These are phyloP conservation scores for Myotis yumanensis DNA, from an alignment of 2,113 vertebrate genomes.

Conservation along the genomic window DNA sequence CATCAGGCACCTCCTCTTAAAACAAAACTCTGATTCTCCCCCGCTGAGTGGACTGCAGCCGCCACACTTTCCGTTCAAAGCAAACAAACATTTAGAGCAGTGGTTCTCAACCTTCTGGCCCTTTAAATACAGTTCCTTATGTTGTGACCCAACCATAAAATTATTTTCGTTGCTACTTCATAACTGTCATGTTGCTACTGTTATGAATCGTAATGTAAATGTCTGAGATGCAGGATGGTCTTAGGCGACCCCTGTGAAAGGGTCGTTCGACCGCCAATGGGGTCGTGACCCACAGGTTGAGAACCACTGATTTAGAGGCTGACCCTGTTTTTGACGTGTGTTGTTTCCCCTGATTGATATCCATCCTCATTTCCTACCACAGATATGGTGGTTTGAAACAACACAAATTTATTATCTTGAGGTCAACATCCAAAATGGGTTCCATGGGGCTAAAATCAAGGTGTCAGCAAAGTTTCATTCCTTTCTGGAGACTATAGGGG, in stretches of 20 bases:
- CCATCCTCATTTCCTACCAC: not conserved
- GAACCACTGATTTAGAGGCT: not conserved
- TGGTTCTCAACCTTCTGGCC: too few relatives aligned
- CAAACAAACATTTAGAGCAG: not conserved
- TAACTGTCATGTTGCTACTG: too few relatives aligned
- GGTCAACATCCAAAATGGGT: not conserved
- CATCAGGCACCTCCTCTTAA: not conserved
- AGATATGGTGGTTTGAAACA: not conserved
- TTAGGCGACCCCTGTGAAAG: too few relatives aligned
- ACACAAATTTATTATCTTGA: not conserved
- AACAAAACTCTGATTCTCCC: not conserved
- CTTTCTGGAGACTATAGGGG: not conserved
- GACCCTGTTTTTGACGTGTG: not conserved
- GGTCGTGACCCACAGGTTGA: too few relatives aligned
- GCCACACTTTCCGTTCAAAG: not conserved
- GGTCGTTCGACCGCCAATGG: too few relatives aligned
- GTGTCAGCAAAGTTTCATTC: not conserved
- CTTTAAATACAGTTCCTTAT: too few relatives aligned
- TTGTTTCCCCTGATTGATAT: not conserved
- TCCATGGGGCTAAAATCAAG: not conserved
- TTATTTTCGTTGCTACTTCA: too few relatives aligned
- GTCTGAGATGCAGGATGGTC: too few relatives aligned
- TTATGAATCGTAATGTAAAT: too few relatives aligned
- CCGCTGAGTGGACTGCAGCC: not conserved
- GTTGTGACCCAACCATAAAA: too few relatives aligned